These are phyloP conservation scores for Chloroceryle inda DNA, from an alignment of 2,797 vertebrate genomes.

Conservation along the genomic window DNA sequence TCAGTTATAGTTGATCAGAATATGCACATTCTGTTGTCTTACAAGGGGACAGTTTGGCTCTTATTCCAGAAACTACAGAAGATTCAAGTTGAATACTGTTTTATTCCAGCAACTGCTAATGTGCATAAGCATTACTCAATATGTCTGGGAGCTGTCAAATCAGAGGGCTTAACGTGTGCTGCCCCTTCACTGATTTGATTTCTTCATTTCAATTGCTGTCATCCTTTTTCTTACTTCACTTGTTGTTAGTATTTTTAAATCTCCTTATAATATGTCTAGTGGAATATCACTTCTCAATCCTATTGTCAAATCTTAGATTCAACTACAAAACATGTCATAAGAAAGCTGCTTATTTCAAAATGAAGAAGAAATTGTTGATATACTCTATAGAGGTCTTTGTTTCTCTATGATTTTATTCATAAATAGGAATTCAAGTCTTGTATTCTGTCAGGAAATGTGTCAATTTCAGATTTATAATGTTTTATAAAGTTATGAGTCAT, in stretches of 20 bases:
- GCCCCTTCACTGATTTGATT: not conserved
- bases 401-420: conserved; percentile 48
- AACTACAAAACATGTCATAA: not conserved
- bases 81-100: not conserved
- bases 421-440: not conserved
- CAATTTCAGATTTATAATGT: conserved; percentile 9
- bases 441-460: conserved; percentile 22
- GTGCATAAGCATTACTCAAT: not conserved
- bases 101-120: not conserved
- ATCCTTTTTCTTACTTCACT: not conserved
- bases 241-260: not conserved
- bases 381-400: not conserved
- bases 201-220: not conserved
- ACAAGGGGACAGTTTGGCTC: not conserved
- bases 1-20: not conserved
- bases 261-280: not conserved
- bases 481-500: conserved; percentile 6
- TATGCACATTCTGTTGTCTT: not conserved
- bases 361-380: not conserved
- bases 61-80: not conserved
- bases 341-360: not conserved
- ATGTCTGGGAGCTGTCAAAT: not conserved
- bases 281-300: not conserved
- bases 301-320: not conserved
- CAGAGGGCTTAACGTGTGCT: not conserved